Evolutionary conservation across 2,797 vertebrate species (phyloP).

Genomic region (Notolabrus celidotus): DNA sequence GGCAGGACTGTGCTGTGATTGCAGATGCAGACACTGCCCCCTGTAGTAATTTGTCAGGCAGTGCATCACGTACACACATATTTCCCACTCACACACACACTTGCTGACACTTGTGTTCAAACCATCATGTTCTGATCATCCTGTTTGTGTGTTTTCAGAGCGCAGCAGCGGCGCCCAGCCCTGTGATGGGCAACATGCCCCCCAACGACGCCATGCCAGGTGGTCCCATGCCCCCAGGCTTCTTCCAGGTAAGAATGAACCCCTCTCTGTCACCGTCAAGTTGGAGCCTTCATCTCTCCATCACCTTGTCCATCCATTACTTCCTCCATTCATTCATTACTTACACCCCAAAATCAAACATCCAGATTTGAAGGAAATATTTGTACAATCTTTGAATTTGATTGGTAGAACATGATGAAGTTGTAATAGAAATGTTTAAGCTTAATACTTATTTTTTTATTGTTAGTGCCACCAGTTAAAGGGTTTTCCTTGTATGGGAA

Average conservation of each 20-base stretch:
- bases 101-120: neutral
- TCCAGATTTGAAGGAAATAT: too few relatives aligned
- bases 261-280: neutral
- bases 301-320: neutral
- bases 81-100: neutral
- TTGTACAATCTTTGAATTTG: too few relatives aligned
- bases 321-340: conserved; percentile 9
- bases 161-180: conserved; percentile 89
- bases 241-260: conserved; percentile 91
- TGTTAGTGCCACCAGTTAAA: too few relatives aligned
- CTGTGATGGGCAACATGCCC: conserved; percentile 93
- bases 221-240: conserved; percentile 91
- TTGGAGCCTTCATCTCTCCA: conserved; percentile 2
- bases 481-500: too few relatives aligned
- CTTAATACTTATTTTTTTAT: too few relatives aligned
- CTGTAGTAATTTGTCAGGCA: conserved; percentile 46
- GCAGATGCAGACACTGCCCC: conserved; percentile 70
- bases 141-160: conserved; percentile 79
- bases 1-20: conserved; percentile 23
- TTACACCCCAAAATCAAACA: too few relatives aligned
- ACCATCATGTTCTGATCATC: conserved; percentile 12
- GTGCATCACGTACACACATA: conserved; percentile 35
- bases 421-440: too few relatives aligned
- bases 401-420: too few relatives aligned
- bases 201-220: conserved; percentile 90